Base-by-base conservation (phyloP, 2,113 vertebrate genomes). In the Solenodon paradoxus region DNA sequence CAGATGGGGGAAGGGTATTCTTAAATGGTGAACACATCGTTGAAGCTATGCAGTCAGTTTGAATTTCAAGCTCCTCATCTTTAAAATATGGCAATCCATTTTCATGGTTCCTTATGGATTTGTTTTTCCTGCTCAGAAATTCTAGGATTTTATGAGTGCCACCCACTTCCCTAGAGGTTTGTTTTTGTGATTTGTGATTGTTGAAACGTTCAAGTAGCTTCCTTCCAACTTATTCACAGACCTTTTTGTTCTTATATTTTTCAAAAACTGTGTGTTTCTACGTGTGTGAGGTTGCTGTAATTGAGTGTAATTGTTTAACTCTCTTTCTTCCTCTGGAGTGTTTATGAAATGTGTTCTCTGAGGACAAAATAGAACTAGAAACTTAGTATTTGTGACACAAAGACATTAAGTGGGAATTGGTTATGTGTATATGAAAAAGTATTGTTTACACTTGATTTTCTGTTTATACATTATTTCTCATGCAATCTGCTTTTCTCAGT, bases 231-330 rank as follows among this genome's bases (percentile, higher is more conserved):
- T 74, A 87, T 19, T 95, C 74, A 79, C 35, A 90, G 87, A 80
- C 81, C 38, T 93, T 96, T 85, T 86, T 90, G 94, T 95, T 95
- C n/a, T n/a, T n/a, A n/a, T n/a, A 85, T 79, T 75, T 94, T 55
- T 90, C 68, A 95, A 87, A 92, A 90, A 77, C 53, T 75, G 40
- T 94, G 72, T 90, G 35, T 91, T 84, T 90, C 49, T 92, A 94
- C 96, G 83, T 88, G 83, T 92, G 83, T 88, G 71, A 88, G 84
- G 88, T 95, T 95, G n/a, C n/a, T n/a, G 61, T 95, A 96, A 96
- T 90, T 75, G 84, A 92, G 75, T 93, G 35, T 92, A 92, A 97
- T 94, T 94, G 90, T 96, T 95, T 96, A 93, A 96, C 90, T 96
- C 96, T 94, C 75, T 93, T 55, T 19, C 85, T 95, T 91, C 80